Percentiles rank a stretch among this genome's conserved stretches.
Conservation (phyloP, 2,113 vertebrate species). For the Oryzias melastigma region DNA sequence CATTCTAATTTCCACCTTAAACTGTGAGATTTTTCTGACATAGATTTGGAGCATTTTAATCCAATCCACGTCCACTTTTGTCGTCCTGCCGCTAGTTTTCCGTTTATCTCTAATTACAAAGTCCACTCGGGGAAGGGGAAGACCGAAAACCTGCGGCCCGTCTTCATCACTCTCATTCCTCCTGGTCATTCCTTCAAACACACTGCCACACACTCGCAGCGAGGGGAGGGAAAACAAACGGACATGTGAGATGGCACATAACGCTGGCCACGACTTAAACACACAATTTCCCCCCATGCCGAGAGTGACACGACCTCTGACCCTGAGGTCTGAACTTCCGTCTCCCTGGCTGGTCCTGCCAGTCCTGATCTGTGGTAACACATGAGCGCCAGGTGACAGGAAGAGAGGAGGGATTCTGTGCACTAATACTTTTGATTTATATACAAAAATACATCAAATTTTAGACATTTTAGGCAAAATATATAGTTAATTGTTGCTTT, state of each 20-base stretch:
- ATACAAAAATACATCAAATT: too few relatives aligned
- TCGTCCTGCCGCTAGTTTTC: neutral
- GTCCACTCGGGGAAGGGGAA: neutral
- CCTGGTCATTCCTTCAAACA: neutral
- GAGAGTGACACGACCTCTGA: slow-evolving; percentile 64
- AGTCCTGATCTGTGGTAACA: slow-evolving; percentile 57
- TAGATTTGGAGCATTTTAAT: neutral
- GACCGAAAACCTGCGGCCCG: neutral
- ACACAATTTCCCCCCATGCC: slow-evolving; percentile 26
- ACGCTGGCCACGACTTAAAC: slow-evolving; percentile 24
- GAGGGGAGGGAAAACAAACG: neutral
- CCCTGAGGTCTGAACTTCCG: slow-evolving; percentile 61
- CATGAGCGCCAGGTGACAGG: slow-evolving; percentile 51
- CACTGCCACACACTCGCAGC: neutral
- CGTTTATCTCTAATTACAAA: neutral
- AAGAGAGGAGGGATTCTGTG: slow-evolving; percentile 35
- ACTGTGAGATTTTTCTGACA: neutral
- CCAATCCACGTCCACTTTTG: neutral
- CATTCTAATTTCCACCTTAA: neutral
- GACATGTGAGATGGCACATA: slow-evolving; percentile 32
- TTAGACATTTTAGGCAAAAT: too few relatives aligned
- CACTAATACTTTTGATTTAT: neutral
- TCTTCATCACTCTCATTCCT: neutral
- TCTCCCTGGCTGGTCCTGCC: slow-evolving; percentile 50
- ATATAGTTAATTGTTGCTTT: too few relatives aligned